These are phyloP conservation scores for Melanotaenia nigrans DNA, from an alignment of 2,797 vertebrate genomes.

Conservation along the genomic window DNA sequence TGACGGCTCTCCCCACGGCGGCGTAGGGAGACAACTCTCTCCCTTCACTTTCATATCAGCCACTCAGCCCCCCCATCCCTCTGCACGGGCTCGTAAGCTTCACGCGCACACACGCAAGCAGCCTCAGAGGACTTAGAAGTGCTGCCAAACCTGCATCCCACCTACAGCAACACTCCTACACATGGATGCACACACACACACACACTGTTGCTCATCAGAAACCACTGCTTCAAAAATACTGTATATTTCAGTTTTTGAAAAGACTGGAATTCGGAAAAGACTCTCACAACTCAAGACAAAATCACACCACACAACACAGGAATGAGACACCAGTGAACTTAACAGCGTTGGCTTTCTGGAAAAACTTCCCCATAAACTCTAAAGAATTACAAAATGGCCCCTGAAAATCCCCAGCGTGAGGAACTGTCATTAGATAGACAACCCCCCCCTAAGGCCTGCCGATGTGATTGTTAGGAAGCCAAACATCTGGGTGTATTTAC, in stretches of 20 bases:
- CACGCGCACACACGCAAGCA: conserved; percentile 42
- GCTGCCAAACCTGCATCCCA: conserved; percentile 65
- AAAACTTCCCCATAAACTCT: conserved; percentile 68
- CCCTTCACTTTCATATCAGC: conserved; percentile 79
- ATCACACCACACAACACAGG: conserved; percentile 19
- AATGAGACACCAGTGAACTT: conserved; percentile 35
- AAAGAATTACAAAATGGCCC: conserved; percentile 71
- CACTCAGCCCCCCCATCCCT: conserved; percentile 67
- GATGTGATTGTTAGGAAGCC: conserved; percentile 51
- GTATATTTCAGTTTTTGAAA: conserved; percentile 53
- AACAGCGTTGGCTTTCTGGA: conserved; percentile 25
- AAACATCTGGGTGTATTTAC: conserved; percentile 79
- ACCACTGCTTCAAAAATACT: conserved; percentile 60
- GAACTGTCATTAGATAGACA: conserved; percentile 64
- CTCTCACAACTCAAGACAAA: conserved; percentile 23
- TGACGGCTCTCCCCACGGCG: conserved; percentile 73
- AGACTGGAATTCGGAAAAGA: conserved; percentile 48
- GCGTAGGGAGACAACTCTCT: conserved; percentile 75
- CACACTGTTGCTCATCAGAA: conserved; percentile 60
- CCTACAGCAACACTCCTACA: conserved; percentile 65
- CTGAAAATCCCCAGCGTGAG: conserved; percentile 53
- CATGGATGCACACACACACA: conserved; percentile 24
- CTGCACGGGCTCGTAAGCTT: conserved; percentile 36
- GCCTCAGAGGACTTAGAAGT: conserved; percentile 69
- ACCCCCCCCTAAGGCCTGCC: conserved; percentile 54